Base-by-base conservation (phyloP, 2,113 vertebrate genomes). In the Tragelaphus imberbis region DNA sequence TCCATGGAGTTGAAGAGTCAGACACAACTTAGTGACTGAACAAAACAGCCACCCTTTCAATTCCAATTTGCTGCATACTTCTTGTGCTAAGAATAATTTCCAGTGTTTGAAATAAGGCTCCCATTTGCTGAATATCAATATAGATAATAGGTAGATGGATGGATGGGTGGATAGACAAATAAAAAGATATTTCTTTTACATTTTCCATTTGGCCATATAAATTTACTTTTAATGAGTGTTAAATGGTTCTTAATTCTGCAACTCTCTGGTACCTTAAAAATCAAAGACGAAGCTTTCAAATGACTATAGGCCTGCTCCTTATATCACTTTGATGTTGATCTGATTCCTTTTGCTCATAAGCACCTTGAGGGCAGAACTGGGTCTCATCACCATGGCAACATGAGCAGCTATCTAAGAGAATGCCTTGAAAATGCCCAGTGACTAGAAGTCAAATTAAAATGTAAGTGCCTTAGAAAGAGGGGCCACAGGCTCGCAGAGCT, bases 281-380 rank as follows among this genome's bases (percentile, higher is more conserved):
- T 53, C 49, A 68, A 68, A 95, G 33, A 28, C 7, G 5, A 47
- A 10, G 53, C 30, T 44, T 49, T 23, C 58, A 23, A 0, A 7
- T 56, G 79, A 85, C 6, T 6, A 1, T 0, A 25, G 81, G 3
- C 63, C 58, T 75, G 47, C 8, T 59, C 40, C 28, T 55, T 33
- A 11, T 16, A 51, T 51, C 44, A 49, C 51, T 23, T 49, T 13
- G 61, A 30, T 53, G 17, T 21, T 79, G 68, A 30, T n/a, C 44
- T 49, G 30, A 49, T 36, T 47, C 61, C 84, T 47, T 90, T 79
- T 14, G 81, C 84, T 86, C 25, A 59, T 33, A 87, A 53, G 68
- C 51, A 49, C 44, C 63, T 59, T 68, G 84, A 85, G 51, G 96
- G 79, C 82, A 88, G 91, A 36, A 33, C 59, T 4, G 28, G 23